Percentiles rank a stretch among this genome's conserved stretches.
Conservation (phyloP, 2,113 vertebrate species). For the Chaetodon auriga region DNA sequence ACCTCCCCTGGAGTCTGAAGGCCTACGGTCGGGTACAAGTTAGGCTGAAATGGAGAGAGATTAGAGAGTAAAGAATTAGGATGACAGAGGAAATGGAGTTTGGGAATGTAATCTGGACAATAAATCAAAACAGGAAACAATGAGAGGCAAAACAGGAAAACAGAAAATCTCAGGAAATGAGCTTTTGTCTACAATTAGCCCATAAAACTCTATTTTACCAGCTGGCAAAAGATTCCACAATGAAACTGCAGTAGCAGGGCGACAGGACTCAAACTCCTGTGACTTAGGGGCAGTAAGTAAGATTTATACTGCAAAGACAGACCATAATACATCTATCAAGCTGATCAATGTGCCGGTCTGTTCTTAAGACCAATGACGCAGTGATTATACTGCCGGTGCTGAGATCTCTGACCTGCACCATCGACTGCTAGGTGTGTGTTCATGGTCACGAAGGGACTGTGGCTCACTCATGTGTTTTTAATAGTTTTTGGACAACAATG, state of each 20-base stretch:
- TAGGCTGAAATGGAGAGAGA: conserved; percentile 86
- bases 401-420: not conserved
- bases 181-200: conserved; percentile 6
- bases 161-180: conserved; percentile 9
- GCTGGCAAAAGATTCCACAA: not conserved
- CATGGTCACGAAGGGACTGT: not conserved
- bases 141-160: conserved; percentile 31
- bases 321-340: not conserved
- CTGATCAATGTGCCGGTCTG: not conserved
- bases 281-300: not conserved
- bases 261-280: not conserved
- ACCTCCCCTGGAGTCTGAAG: conserved; percentile 98
- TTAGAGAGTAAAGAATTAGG: not conserved
- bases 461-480: not conserved
- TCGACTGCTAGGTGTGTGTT: no score
- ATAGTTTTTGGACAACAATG: not conserved
- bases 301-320: not conserved
- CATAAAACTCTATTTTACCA: not conserved
- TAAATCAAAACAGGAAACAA: conserved; percentile 53
- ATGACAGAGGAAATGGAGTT: not conserved
- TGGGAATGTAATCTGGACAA: conserved; percentile 41
- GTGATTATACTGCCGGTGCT: not conserved
- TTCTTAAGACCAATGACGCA: not conserved
- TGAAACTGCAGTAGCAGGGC: not conserved
- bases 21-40: conserved; percentile 98